phyloP scores from a whole-genome alignment of 1,140 invertebrate genomes.

The Sarcophaga bullata region DNA sequence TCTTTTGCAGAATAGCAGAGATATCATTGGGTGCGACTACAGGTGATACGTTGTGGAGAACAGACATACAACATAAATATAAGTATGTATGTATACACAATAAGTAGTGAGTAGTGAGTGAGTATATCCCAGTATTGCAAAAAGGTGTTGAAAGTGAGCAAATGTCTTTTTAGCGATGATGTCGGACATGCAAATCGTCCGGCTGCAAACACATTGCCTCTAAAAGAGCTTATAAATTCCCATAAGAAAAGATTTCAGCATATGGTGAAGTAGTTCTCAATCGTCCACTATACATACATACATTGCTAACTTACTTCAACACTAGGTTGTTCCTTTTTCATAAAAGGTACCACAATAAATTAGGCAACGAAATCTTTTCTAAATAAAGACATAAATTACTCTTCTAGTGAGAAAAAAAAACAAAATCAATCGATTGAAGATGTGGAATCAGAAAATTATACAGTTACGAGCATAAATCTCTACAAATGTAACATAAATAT shows the following conservation, averaged over 20 bases:
- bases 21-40: not conserved
- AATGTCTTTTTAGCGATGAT: not conserved
- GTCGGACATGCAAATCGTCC: not conserved
- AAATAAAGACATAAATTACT: slow-evolving; percentile 66
- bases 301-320: slow-evolving; percentile 26
- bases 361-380: slow-evolving; percentile 66
- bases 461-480: too few relatives aligned
- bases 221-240: not conserved
- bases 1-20: too few relatives aligned
- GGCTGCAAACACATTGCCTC: not conserved
- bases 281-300: not conserved
- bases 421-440: not conserved
- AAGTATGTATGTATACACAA: too few relatives aligned
- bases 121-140: not conserved
- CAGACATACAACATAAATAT: not conserved
- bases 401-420: slow-evolving; percentile 53
- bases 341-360: slow-evolving; percentile 66
- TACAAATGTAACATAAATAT: too few relatives aligned
- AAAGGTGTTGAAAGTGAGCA: slow-evolving; percentile 41
- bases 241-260: not conserved
- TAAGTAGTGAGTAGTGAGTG: too few relatives aligned
- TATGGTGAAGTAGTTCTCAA: not conserved
- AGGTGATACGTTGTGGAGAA: not conserved
- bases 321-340: slow-evolving; percentile 55
- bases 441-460: slow-evolving; percentile 16